Base-by-base conservation (phyloP, 2,113 vertebrate species). In the Chaenocephalus aceratus region DNA sequence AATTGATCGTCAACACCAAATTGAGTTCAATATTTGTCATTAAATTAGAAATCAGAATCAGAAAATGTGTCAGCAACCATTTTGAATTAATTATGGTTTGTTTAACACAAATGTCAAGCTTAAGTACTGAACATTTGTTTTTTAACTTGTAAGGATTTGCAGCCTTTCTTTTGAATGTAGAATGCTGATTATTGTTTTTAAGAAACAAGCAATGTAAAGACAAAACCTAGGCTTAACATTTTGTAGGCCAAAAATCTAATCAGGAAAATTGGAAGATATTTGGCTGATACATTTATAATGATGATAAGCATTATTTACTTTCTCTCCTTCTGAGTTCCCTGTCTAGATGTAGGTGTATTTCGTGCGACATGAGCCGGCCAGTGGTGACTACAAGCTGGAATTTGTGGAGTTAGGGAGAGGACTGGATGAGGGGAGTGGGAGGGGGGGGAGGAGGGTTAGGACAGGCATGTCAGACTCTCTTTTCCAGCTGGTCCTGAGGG, bases 401-500 rank as follows among this genome's bases (percentile, higher is more conserved):
- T 94, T 89, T 78, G 49, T 76, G 70, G 63, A 76, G 81, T 84
- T 75, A 80, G 54, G 61, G 63, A 70, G 60, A 86, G 80, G 80
- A 85, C 74, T 73, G 81, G 52, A 21, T 44, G 69, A 72, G 68
- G 51, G 0, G 11, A 4, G 36, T 45, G 56, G 65, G 76, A 68
- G 41, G 45, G 10, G 18, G 64, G 21, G 51, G 10, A 51, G 82
- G 60, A 44, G 58, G 34, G 45, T 21, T 66, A 30, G 23, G 75
- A 80, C 64, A 78, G 85, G 52, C 86, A 90, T 92, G 90, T 90
- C 88, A 88, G 82, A 80, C 86, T 90, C 81, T 87, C 82, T 88
- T 90, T 89, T 86, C 91, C 91, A 93, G 91, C 91, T 93, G 93
- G 89, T 92, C 82, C 78, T 77, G 62, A 75, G 89, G 85, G 91